A percentile compares a stretch with the other conserved stretches of the same genome.
Evolutionary conservation across 2,113 vertebrate genomes (phyloP).

Genomic region (Mystacornis crossleyi): DNA sequence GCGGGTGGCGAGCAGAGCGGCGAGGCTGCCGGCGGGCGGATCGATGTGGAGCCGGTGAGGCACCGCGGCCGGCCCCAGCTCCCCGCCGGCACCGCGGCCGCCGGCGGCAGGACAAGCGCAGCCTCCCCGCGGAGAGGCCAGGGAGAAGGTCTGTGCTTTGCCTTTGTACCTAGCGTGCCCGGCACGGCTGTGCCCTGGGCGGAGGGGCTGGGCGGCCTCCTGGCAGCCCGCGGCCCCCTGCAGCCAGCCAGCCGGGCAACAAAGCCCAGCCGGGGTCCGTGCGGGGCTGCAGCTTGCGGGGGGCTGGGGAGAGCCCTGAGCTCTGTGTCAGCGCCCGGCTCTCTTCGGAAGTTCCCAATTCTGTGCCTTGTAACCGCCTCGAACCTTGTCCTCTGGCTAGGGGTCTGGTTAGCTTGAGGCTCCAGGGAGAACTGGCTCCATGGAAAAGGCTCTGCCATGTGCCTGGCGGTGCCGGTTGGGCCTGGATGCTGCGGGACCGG

Average conservation of each 20-base stretch:
- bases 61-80: neutral
- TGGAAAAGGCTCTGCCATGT: neutral
- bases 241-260: neutral
- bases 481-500: neutral
- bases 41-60: slow-evolving; percentile 57
- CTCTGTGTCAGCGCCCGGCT: neutral
- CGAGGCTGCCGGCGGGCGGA: neutral
- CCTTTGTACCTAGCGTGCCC: neutral
- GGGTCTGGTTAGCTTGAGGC: neutral
- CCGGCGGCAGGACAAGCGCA: neutral
- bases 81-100: slow-evolving; percentile 27
- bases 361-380: neutral
- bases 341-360: neutral
- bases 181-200: neutral
- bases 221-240: neutral
- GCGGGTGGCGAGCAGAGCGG: neutral
- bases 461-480: neutral
- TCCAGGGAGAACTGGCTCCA: neutral
- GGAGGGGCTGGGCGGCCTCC: neutral
- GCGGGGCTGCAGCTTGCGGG: neutral
- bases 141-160: slow-evolving; percentile 67
- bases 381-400: neutral
- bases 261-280: neutral
- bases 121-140: slow-evolving; percentile 22
- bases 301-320: neutral